Base-by-base conservation (phyloP, 2,888 invertebrate genomes). In the Octonoba sinensis region DNA sequence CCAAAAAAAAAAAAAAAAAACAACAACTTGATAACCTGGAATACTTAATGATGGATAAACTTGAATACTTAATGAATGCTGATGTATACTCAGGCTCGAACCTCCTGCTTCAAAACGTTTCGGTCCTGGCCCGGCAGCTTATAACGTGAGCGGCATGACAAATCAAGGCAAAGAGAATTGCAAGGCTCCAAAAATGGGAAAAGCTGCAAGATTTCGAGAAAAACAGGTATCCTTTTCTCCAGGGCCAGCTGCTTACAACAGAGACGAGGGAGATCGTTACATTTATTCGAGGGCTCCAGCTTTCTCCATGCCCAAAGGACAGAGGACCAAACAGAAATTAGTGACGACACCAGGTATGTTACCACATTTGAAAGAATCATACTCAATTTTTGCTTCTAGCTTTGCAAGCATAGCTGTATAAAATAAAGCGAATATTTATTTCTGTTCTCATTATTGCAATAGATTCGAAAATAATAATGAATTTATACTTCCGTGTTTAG, bases 171-270 rank as follows among this genome's bases (percentile, higher is more conserved):
- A 57, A 18, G 74, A 73, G 1, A 81, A 12, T 16, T 18, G 36
- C 22, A 56, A 15, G 13, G 74, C 69, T 20, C 69, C 74, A n/a
- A 64, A 36, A 36, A 56, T 74, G 2, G 81, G 69, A 16, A 81
- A 36, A 44, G 69, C 69, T 20, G 18, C 46, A 0, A 44, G 81
- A 13, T 81, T 81, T 56, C 12, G 16, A 13, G 49, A 60, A n/a
- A 47, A 20, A 8, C 11, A 44, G 15, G 71, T 16, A 6, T 24
- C 1, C 3, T 12, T n/a, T 8, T 69, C 74, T 4, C 81, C 81
- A 15, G 81, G 81, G 11, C 81, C 81, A 4, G 73, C 81, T 3
- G 74, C 69, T 20, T 74, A 74, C 24, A 62, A 27, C 27, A 59
- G 69, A 47, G 49, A 69, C 1, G 46, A 16, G 18, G 57, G 73